These are phyloP conservation scores for Drosophila murphyi DNA, from an alignment of 1,140 invertebrate species.

Conservation along the genomic window DNA sequence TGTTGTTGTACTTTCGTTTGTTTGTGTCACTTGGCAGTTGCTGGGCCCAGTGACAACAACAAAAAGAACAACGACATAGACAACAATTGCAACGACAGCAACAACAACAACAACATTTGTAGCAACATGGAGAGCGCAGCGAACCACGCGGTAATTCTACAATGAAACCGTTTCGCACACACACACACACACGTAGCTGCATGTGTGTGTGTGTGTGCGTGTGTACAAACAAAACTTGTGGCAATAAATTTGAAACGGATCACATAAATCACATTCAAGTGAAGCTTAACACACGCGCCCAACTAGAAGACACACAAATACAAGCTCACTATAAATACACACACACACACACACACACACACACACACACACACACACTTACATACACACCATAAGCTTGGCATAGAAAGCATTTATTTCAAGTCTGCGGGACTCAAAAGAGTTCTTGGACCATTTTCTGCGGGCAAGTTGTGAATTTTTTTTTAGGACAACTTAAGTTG, in stretches of 20 bases:
- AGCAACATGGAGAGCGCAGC: conserved; percentile 41
- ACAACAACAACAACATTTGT: conserved; percentile 60
- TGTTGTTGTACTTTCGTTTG: conserved; percentile 55
- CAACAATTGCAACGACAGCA: conserved; percentile 54
- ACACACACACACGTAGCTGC: conserved; percentile 5
- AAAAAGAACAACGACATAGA: conserved; percentile 36
- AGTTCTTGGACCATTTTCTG: conserved; percentile 1
- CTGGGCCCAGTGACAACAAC: conserved; percentile 37
- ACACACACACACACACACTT: conserved; percentile 21
- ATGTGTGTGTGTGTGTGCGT: conserved; percentile 32
- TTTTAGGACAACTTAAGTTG: neutral
- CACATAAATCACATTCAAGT: conserved; percentile 83
- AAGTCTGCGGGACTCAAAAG: conserved; percentile 36
- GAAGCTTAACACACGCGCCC: conserved; percentile 81
- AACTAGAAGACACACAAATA: conserved; percentile 70
- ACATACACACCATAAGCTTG: conserved; percentile 24
- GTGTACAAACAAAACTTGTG: conserved; percentile 72
- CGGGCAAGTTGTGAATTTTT: neutral
- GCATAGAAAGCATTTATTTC: conserved; percentile 52
- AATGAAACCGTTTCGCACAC: conserved; percentile 60
- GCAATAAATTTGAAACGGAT: conserved; percentile 80
- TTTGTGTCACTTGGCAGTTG: conserved; percentile 69
- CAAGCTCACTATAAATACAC: conserved; percentile 27
- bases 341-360: conserved; percentile 31
- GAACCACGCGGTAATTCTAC: conserved; percentile 70